These are phyloP conservation scores for Kryptolebias ocellatus DNA, from an alignment of 2,797 vertebrate genomes.

Conservation along the genomic window DNA sequence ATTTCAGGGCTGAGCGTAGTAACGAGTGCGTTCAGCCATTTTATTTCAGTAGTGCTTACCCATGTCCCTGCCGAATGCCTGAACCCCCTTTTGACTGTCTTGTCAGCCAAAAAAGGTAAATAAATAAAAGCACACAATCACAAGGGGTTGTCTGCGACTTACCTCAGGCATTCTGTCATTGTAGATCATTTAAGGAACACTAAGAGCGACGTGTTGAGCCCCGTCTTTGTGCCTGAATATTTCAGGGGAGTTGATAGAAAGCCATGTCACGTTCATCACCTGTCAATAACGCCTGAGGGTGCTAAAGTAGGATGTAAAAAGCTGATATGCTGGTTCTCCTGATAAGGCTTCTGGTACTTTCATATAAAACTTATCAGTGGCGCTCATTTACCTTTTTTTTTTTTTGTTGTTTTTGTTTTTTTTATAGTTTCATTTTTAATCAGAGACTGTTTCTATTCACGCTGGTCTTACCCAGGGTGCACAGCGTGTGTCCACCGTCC, in stretches of 20 bases:
- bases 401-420: slow-evolving; percentile 44
- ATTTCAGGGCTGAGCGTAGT: slow-evolving; percentile 59
- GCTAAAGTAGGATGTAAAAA: slow-evolving; percentile 47
- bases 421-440: slow-evolving; percentile 64
- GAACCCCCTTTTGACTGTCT: slow-evolving; percentile 54
- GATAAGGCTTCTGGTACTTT: slow-evolving; percentile 45
- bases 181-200: slow-evolving; percentile 60
- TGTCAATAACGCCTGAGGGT: slow-evolving; percentile 41
- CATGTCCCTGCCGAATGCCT: slow-evolving; percentile 60
- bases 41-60: slow-evolving; percentile 43
- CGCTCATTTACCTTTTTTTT: slow-evolving; percentile 58
- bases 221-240: slow-evolving; percentile 54
- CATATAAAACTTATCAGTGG: slow-evolving; percentile 35
- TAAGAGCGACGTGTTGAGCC: slow-evolving; percentile 37
- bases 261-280: slow-evolving; percentile 55
- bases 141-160: slow-evolving; percentile 54
- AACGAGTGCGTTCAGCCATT: slow-evolving; percentile 49
- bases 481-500: slow-evolving; percentile 54
- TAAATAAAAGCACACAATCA: slow-evolving; percentile 65
- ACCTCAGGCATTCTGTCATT: slow-evolving; percentile 55
- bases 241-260: slow-evolving; percentile 48
- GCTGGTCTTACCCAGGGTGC: slow-evolving; percentile 61
- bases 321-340: slow-evolving; percentile 57
- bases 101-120: slow-evolving; percentile 46
- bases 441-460: slow-evolving; percentile 66